Evolutionary conservation across 2,888 invertebrate species (phyloP), one percentile per base, ranked within the genome.

Genomic region (Caenorhabditis auriculariae): DNA sequence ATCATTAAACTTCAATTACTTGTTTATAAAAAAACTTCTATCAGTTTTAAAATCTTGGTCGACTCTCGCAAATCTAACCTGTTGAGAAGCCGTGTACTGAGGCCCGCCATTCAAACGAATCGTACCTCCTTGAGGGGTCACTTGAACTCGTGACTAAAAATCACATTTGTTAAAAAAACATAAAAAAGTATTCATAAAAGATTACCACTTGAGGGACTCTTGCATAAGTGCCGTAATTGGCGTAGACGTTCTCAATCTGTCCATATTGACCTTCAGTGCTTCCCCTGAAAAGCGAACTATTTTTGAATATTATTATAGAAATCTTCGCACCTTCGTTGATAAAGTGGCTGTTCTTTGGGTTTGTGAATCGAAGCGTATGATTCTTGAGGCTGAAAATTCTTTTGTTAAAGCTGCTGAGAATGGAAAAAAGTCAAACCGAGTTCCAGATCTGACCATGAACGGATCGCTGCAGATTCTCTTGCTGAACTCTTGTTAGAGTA

Each of bases 351-450:
- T 17, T 60, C 54, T 50, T 61, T 62, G 45, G 57, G 54, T 47
- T 72, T 72, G 43, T 72, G 72, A 49, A 72, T 72, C 21, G 69
- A 66, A 12, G 72, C 59, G 45, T 72, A 72, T 42, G 72, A 55
- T 61, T 72, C 69, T 50, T 63, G 56, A 38, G 49, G 46, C 53
- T 53, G 37, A 41, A 54, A 53, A 9, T 9, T 45, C 15, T 27
- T 19, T 27, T 32, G 41, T n/a, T 4, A 51, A 29, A 9, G 26
- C 29, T 19, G 24, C 21, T 3, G 37, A 38, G n/a, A 53, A 45
- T 17, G 44, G 28, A 29, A 29, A 29, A 44, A 42, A 51, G 37
- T 3, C 45, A 27, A 23, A 53, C 35, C n/a, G 45, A 17, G 15
- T 44, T 44, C 27, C 45, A 44, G n/a, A n/a, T 12, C 24, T 15